phyloP scores from a whole-genome alignment of 2,113 vertebrate genomes.

The Calyptomena viridis region DNA sequence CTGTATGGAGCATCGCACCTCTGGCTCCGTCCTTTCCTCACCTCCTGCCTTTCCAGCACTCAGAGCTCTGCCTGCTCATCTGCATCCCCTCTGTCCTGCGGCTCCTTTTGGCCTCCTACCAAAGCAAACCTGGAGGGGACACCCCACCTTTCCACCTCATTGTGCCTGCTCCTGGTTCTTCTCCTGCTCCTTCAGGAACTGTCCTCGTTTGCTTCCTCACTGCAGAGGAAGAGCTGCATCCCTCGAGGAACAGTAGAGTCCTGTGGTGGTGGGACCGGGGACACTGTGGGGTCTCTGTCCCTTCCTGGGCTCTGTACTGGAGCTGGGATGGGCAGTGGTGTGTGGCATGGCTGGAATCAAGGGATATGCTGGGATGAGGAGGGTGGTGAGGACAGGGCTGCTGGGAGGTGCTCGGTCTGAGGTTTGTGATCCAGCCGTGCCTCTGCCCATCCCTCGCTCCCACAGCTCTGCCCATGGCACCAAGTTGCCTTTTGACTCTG shows the following conservation, averaged over 20 bases:
- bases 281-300: background rate
- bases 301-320: background rate
- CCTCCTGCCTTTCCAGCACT: conserved; percentile 30
- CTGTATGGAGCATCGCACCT: background rate
- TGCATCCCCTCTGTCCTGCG: background rate
- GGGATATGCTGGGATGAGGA: background rate
- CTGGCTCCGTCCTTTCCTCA: background rate
- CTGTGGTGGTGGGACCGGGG: background rate
- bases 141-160: background rate
- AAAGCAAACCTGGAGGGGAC: conserved; percentile 2
- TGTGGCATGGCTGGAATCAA: background rate
- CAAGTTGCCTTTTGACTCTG: conserved; percentile 3
- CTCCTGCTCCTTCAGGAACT: background rate
- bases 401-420: background rate
- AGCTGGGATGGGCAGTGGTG: background rate
- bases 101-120: background rate
- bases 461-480: fast-evolving
- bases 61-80: background rate
- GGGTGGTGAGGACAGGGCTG: background rate
- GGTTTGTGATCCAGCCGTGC: background rate
- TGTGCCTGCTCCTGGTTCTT: conserved; percentile 37
- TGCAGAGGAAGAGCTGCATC: background rate
- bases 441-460: background rate
- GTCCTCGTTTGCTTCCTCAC: background rate
- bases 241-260: background rate